These are phyloP conservation scores for Lithobius niger DNA, from an alignment of 1,140 invertebrate genomes.

Conservation along the genomic window DNA sequence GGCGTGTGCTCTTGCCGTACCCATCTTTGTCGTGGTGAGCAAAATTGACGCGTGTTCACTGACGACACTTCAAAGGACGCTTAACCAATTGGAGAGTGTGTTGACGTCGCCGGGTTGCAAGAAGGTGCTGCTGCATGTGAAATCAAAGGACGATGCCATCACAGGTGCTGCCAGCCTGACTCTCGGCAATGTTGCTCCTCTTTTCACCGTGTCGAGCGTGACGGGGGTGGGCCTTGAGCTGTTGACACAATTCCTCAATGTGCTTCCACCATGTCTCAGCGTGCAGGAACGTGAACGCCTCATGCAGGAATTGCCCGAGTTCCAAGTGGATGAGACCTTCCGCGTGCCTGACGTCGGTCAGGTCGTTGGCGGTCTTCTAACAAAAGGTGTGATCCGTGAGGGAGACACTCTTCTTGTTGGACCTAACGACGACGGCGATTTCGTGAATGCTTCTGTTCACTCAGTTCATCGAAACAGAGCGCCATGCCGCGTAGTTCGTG, in stretches of 20 bases:
- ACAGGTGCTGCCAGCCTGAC: slow-evolving; percentile 47
- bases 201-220: slow-evolving; percentile 91
- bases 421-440: slow-evolving; percentile 69
- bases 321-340: slow-evolving; percentile 90
- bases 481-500: slow-evolving; percentile 67
- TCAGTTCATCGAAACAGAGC: slow-evolving; percentile 83
- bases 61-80: slow-evolving; percentile 37
- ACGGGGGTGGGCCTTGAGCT: slow-evolving; percentile 69
- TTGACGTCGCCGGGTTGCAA: slow-evolving; percentile 48
- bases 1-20: slow-evolving; percentile 67
- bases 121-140: slow-evolving; percentile 52
- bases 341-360: slow-evolving; percentile 48
- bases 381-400: slow-evolving; percentile 69
- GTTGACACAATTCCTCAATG: slow-evolving; percentile 61
- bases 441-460: slow-evolving; percentile 58
- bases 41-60: slow-evolving; percentile 59
- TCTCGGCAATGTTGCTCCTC: slow-evolving; percentile 56
- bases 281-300: slow-evolving; percentile 53
- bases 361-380: slow-evolving; percentile 73
- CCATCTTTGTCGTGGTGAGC: slow-evolving; percentile 78
- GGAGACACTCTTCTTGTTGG: slow-evolving; percentile 60
- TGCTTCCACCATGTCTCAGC: slow-evolving; percentile 52
- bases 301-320: slow-evolving; percentile 61
- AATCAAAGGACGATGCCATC: slow-evolving; percentile 54
- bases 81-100: slow-evolving; percentile 46